phyloP scores from a whole-genome alignment of 2,797 vertebrate genomes.

The Sebastolobus altivelis region DNA sequence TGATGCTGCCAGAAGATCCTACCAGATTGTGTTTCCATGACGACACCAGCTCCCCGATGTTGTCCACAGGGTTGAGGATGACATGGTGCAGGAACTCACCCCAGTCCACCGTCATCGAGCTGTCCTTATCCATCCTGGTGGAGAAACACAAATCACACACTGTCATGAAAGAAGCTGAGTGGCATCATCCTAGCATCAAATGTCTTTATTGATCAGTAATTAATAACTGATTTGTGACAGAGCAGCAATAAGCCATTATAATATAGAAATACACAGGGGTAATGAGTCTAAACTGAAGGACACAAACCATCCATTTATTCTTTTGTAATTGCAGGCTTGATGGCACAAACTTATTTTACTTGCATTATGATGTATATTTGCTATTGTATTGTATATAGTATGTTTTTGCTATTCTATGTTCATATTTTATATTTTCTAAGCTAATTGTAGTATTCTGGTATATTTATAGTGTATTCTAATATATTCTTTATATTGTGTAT shows the following conservation, averaged over 20 bases:
- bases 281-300: neutral
- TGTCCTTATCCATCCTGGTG: slow-evolving; percentile 84
- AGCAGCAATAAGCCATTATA: neutral
- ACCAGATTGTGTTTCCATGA: slow-evolving; percentile 86
- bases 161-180: neutral
- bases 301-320: neutral
- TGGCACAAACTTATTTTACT: neutral
- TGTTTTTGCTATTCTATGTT: too few species aligned
- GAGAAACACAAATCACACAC: neutral
- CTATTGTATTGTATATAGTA: too few species aligned
- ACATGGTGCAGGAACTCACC: slow-evolving; percentile 83
- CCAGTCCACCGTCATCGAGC: slow-evolving; percentile 86
- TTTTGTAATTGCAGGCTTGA: neutral
- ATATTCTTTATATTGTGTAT: too few species aligned
- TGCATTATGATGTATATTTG: neutral
- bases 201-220: neutral
- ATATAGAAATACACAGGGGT: neutral
- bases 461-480: too few species aligned
- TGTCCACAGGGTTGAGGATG: slow-evolving; percentile 83
- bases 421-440: too few species aligned
- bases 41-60: slow-evolving; percentile 82
- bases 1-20: slow-evolving; percentile 5
- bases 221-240: neutral
- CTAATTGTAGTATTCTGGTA: too few species aligned
- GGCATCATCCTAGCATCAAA: neutral